These are phyloP conservation scores for Nomada hirtipes DNA, from an alignment of 2,888 invertebrate genomes.

Conservation along the genomic window DNA sequence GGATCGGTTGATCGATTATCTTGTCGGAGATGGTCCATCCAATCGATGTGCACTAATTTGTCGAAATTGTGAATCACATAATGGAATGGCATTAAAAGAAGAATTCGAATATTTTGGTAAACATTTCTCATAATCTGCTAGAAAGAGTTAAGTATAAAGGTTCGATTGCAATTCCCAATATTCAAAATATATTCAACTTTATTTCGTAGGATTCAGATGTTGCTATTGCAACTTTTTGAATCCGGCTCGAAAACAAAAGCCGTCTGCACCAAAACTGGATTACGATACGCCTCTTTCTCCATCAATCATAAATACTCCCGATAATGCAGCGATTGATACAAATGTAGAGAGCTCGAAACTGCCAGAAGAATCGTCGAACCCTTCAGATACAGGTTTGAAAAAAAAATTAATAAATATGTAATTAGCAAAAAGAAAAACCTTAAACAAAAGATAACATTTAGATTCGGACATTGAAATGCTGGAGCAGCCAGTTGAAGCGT, in stretches of 20 bases:
- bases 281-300: slow-evolving; percentile 6
- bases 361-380: slow-evolving; percentile 61
- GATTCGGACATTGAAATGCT: slow-evolving; percentile 83
- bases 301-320: slow-evolving; percentile 8
- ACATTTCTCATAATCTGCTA: slow-evolving; percentile 41
- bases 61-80: slow-evolving; percentile 94
- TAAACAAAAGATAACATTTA: slow-evolving; percentile 55
- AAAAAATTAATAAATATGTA: background rate
- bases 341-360: slow-evolving; percentile 41
- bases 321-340: background rate
- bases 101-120: slow-evolving; percentile 89
- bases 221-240: slow-evolving; percentile 95
- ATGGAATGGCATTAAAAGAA: slow-evolving; percentile 93
- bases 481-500: slow-evolving; percentile 76
- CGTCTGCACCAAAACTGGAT: slow-evolving; percentile 89
- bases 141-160: slow-evolving; percentile 23
- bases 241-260: slow-evolving; percentile 94
- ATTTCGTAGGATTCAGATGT: slow-evolving; percentile 91
- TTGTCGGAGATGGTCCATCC: slow-evolving; percentile 97
- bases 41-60: slow-evolving; percentile 98
- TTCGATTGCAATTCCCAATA: slow-evolving; percentile 17
- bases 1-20: slow-evolving; percentile 96
- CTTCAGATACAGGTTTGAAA: slow-evolving; percentile 75
- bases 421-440: background rate
- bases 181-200: slow-evolving; percentile 25